Conservation (phyloP, 1,140 invertebrate genomes). For the Nephotettix cincticeps region DNA sequence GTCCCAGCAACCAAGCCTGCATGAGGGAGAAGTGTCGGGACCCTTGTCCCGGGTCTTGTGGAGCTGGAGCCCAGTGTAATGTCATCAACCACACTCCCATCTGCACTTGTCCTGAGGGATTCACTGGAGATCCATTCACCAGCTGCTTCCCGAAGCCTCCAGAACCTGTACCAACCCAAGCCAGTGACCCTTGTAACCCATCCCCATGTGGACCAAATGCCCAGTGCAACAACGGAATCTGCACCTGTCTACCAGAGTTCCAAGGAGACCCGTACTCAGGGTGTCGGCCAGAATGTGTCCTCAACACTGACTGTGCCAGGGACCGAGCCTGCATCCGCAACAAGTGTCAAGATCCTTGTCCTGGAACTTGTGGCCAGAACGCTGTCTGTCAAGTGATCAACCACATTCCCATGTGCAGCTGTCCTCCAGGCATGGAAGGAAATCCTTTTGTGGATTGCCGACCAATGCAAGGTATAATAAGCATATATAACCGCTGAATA, state of each 20-base stretch:
- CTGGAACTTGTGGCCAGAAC: constrained; percentile 66
- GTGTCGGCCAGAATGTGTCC: constrained; percentile 64
- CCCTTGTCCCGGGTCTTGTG: constrained; percentile 47
- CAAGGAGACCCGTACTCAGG: constrained; percentile 62
- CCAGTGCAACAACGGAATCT: constrained; percentile 60
- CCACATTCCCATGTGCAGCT: constrained; percentile 71
- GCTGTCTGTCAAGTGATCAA: constrained; percentile 68
- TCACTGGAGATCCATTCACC: constrained; percentile 55
- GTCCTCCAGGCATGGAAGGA: constrained; percentile 63
- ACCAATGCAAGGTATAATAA: constrained; percentile 57
- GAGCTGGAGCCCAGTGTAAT: constrained; percentile 51
- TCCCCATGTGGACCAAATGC: constrained; percentile 72
- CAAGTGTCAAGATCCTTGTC: constrained; percentile 75
- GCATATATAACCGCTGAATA: too few relatives aligned
- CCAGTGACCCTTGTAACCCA: constrained; percentile 45
- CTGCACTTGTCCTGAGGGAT: constrained; percentile 49
- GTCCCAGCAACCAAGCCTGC: constrained; percentile 45
- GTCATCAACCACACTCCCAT: constrained; percentile 51
- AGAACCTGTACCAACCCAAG: constrained; percentile 27
- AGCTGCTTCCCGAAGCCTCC: constrained; percentile 44
- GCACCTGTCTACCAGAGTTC: constrained; percentile 60
- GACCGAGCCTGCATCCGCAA: constrained; percentile 68
- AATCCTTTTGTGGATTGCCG: constrained; percentile 68
- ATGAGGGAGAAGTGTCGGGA: constrained; percentile 47
- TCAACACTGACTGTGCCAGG: constrained; percentile 62